phyloP scores from a whole-genome alignment of 2,113 vertebrate genomes.

The Equus quagga region DNA sequence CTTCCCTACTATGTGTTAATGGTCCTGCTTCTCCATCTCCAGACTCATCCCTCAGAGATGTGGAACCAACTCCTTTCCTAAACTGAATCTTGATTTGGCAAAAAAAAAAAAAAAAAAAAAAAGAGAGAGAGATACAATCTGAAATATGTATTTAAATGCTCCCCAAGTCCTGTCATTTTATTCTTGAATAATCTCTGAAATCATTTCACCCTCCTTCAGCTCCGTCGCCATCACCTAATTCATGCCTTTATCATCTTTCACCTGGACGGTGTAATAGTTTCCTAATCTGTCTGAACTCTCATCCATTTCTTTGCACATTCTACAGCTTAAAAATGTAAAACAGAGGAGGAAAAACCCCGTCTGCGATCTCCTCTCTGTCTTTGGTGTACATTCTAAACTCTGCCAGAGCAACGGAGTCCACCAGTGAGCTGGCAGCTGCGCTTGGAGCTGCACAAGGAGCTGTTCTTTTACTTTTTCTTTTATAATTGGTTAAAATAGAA shows the following conservation, averaged over 20 bases:
- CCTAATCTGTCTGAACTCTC: neutral
- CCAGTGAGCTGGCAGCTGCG: neutral
- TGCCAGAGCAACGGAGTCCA: neutral
- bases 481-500: neutral
- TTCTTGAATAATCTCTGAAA: neutral
- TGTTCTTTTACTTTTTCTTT: neutral
- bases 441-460: neutral
- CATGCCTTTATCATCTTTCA: neutral
- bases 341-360: fast-evolving
- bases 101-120: too few species aligned
- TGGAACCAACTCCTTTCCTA: neutral
- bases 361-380: neutral
- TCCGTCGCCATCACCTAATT: neutral
- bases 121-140: neutral
- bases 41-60: neutral
- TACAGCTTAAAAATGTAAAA: neutral
- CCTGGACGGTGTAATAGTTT: neutral
- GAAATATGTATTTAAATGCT: neutral
- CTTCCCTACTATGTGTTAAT: fast-evolving
- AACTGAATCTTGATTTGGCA: neutral
- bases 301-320: neutral
- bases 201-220: fast-evolving
- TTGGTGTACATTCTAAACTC: too few species aligned
- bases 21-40: neutral
- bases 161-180: neutral